Base-by-base conservation (phyloP, 2,797 vertebrate genomes). In the Oryzias sinensis region DNA sequence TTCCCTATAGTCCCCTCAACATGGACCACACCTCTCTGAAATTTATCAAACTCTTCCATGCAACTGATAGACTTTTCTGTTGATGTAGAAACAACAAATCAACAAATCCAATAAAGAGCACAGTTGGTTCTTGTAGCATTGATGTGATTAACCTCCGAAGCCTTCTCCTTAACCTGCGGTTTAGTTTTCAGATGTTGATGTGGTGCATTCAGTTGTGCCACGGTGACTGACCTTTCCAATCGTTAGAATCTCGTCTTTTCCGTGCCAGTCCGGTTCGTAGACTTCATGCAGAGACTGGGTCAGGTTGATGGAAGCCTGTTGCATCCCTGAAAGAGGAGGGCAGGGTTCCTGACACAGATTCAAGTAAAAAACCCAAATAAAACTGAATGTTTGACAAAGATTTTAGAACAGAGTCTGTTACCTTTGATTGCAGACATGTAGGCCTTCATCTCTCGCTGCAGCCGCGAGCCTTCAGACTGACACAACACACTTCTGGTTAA, bases 381-480 rank as follows among this genome's bases (percentile, higher is more conserved):
- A 7, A 33, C 33, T 11, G 33, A 9, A 33, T 9, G 9, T 33
- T 33, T 33, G 9, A 33, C 9, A 33, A 33, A 33, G 33, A 33
- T 9, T 33, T 33, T 11, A 33, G 33, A 33, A 27, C 18, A 45
- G 13, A 20, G 53, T 57, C 20, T 25, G 15, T 74, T 14, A 96
- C 97, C 97, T 97, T 99, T 99, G 59, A 98, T 97, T 46, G 97
- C 94, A 58, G 94, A 83, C 93, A 98, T 94, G 89, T 98, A 99
- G 49, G 90, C 91, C 84, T 93, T 95, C 85, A 99, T 91, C 80
- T 99, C 97, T 79, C 95, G 94, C 86, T 99, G 97, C 70, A 99
- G 92, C 63, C 96, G 92, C 46, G 93, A 92, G 49, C 97, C 97
- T 85, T 99, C 97, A 59, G 92, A 91, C 97, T 99, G 85, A 65